Evolutionary conservation across 2,113 vertebrate species (phyloP), one percentile per base, ranked within the genome.

Genomic region (Genyomyrus donnyi): DNA sequence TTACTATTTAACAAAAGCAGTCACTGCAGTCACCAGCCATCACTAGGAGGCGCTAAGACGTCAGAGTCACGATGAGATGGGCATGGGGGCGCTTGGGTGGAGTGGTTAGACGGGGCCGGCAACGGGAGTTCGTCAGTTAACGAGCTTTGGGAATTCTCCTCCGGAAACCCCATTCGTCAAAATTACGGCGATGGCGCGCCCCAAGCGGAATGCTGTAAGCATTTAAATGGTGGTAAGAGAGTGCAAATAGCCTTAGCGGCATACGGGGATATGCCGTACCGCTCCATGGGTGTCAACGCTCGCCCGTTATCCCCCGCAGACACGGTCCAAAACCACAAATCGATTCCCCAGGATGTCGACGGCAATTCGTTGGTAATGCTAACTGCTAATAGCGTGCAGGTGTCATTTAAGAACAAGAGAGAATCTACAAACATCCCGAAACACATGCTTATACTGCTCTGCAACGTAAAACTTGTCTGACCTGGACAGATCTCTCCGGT

Each of bases 161-260:
- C 52, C 5, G 80, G 56, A 62, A 87, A 62, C 8, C 58, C 56
- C 56, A 90, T 87, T 90, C 19, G 70, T 90, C 45, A 86, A 87
- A 90, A 90, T 87, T 87, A 90, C 48, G 66, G 42, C 10, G 45
- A 45, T 46, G 87, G 62, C 1, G 8, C n/a, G 10, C 87, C 89
- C 84, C 89, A 2, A 42, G 58, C 56, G 58, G 85, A 70, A 52
- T 45, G 19, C 17, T 70, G 48, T 19, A 70, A 13, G 50, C 24
- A 35, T 39, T 90, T 70, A 74, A 90, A 87, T 53, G n/a, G 48
- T 19, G 17, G 58, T 85, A 49, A 49, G 27, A n/a, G 66, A 87
- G 87, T 87, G 45, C 5, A 53, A 90, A 87, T 74, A n/a, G 48
- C 74, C 74, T 90, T 77, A 87, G 87, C 35, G 85, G 46, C 48